These are phyloP conservation scores for Rhopalosiphum nymphaeae DNA, from an alignment of 2,888 invertebrate species.

Conservation along the genomic window DNA sequence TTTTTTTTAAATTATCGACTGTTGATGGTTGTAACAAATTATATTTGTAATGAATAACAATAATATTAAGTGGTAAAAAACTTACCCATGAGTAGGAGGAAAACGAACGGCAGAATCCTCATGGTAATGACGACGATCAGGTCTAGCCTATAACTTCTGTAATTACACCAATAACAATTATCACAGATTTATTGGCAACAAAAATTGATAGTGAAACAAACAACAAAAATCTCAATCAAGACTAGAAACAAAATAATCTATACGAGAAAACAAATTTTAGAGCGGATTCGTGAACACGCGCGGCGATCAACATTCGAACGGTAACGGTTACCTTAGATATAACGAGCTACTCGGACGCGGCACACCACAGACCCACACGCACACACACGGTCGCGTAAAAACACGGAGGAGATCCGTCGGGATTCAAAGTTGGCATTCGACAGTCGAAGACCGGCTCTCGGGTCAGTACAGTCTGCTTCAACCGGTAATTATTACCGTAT, in stretches of 20 bases:
- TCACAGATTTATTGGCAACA: not conserved
- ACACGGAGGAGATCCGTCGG: slow-evolving; percentile 18
- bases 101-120: slow-evolving; percentile 50
- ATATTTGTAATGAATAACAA: not conserved
- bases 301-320: not conserved
- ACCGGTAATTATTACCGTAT: slow-evolving; percentile 46
- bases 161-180: not conserved
- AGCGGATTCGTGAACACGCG: not conserved
- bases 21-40: not conserved
- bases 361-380: slow-evolving; percentile 24
- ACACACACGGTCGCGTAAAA: not conserved
- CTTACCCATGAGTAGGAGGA: slow-evolving; percentile 60
- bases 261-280: not conserved
- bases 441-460: slow-evolving; percentile 28
- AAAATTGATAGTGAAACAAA: too few species aligned
- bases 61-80: not conserved
- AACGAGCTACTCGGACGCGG: not conserved
- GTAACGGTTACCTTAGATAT: not conserved
- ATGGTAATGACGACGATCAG: not conserved
- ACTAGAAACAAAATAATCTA: not conserved
- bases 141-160: too few species aligned
- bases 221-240: not conserved
- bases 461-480: slow-evolving; percentile 35
- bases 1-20: not conserved
- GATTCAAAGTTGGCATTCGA: slow-evolving; percentile 29